Evolutionary conservation across 2,113 vertebrate species (phyloP), one percentile per base, ranked within the genome.

Genomic region (Aptenodytes patagonicus): DNA sequence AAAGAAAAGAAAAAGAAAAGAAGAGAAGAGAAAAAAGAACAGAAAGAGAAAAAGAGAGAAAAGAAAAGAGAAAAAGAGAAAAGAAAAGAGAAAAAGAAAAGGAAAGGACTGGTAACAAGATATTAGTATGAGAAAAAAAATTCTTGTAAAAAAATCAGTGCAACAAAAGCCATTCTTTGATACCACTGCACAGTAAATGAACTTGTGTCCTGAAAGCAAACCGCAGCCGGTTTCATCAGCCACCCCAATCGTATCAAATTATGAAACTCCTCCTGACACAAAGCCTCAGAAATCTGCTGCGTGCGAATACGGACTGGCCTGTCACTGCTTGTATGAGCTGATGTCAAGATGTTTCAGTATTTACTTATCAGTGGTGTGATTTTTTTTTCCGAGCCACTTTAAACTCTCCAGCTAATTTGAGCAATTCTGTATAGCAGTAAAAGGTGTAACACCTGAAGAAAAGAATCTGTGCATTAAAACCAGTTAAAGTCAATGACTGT

Each of bases 121-220:
- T 97, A 97, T 64, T 98, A 95, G 95, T 98, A 97, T 96, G 89
- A 71, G 96, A 69, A 86, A 96, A 97, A 98, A 98, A 96, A 97
- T 79, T 97, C 72, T 97, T 97, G 96, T 97, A 97, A 92, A 98
- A 97, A 98, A 80, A 96, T 98, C 98, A 98, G 97, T 97, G 98
- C 98, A 98, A 99, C 98, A 99, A 99, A 99, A 99, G 99, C 99
- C 99, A 99, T 99, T 98, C 98, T 98, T 99, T 99, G 98, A 99
- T 99, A 99, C 98, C 98, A 98, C 99, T 99, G 98, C 99, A 99
- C 98, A 99, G 98, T 98, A 97, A 95, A 95, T 81, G 96, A 97
- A 98, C 94, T 97, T 95, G 96, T 94, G 90, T 98, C 96, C 97
- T 96, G 95, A 87, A 89, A 95, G 83, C 94, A 86, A 76, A 57